Evolutionary conservation across 2,888 invertebrate genomes (phyloP).

Genomic region (Lycocerus yunnanus): DNA sequence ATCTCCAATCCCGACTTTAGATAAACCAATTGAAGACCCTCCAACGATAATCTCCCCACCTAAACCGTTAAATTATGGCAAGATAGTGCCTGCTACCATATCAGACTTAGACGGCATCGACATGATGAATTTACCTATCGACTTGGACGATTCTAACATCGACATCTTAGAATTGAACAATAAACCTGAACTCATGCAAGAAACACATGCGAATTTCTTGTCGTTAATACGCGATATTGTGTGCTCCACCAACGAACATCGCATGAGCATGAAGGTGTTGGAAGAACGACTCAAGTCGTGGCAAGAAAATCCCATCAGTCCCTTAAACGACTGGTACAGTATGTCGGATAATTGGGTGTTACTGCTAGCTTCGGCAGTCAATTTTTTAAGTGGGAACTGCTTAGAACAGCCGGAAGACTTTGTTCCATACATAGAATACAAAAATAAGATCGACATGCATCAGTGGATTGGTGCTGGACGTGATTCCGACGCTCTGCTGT

Average conservation of each 20-base stretch:
- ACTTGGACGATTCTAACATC: conserved; percentile 67
- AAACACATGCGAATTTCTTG: conserved; percentile 84
- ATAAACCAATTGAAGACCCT: conserved; percentile 6
- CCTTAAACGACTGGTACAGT: conserved; percentile 80
- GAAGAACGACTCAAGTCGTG: conserved; percentile 74
- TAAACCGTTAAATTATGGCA: conserved; percentile 16
- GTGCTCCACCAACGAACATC: conserved; percentile 81
- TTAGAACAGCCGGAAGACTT: conserved; percentile 83
- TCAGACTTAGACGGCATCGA: conserved; percentile 67
- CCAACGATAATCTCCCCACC: conserved; percentile 4
- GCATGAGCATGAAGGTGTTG: conserved; percentile 78
- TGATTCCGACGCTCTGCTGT: conserved; percentile 80
- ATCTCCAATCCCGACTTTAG: conserved; percentile 11
- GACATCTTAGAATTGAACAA: conserved; percentile 61
- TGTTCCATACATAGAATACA: conserved; percentile 87
- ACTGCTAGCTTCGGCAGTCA: conserved; percentile 76
- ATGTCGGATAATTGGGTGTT: conserved; percentile 74
- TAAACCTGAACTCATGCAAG: conserved; percentile 70
- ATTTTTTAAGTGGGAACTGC: conserved; percentile 83
- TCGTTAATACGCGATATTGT: conserved; percentile 87
- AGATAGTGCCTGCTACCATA: conserved; percentile 53
- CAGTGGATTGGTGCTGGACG: conserved; percentile 95
- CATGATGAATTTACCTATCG: conserved; percentile 79
- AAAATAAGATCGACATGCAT: conserved; percentile 72
- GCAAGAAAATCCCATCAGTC: conserved; percentile 80